Evolutionary conservation across 2,113 vertebrate species (phyloP).

Genomic region (Ivindomyrus marchei): DNA sequence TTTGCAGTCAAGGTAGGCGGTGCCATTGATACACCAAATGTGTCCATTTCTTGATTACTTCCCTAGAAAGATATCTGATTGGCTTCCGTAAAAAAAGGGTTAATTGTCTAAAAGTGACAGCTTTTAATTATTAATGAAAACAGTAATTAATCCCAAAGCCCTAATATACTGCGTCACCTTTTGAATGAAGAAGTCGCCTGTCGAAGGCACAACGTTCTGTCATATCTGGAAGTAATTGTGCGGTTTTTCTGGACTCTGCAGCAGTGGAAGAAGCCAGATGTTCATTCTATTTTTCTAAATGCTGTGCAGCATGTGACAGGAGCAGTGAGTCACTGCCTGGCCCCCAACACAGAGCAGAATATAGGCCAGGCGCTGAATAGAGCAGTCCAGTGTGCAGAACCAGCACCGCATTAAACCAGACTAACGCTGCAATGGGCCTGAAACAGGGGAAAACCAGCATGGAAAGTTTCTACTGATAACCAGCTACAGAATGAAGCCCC

Average conservation of each 20-base stretch:
- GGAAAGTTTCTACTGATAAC: background rate
- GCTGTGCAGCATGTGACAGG: background rate
- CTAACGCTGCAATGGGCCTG: background rate
- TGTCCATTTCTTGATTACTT: background rate
- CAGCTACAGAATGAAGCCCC: background rate
- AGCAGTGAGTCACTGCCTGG: conserved; percentile 18
- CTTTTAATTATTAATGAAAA: background rate
- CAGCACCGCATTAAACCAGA: background rate
- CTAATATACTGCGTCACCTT: background rate
- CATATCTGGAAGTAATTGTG: conserved; percentile 30
- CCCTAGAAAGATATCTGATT: background rate
- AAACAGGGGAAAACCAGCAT: background rate
- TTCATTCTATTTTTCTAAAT: background rate
- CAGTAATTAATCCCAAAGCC: conserved; percentile 5
- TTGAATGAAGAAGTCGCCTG: background rate
- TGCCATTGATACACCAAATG: background rate
- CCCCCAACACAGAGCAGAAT: background rate
- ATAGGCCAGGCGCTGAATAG: background rate
- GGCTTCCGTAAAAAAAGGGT: background rate
- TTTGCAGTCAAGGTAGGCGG: background rate
- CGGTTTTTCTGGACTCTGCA: conserved; percentile 5
- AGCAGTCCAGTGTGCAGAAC: background rate
- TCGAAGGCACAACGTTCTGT: background rate
- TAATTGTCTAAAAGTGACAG: background rate
- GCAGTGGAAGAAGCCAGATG: background rate